A percentile compares a stretch with the other conserved stretches of the same genome.
Evolutionary conservation across 2,797 vertebrate species (phyloP).

Genomic region (Artibeus lituratus): DNA sequence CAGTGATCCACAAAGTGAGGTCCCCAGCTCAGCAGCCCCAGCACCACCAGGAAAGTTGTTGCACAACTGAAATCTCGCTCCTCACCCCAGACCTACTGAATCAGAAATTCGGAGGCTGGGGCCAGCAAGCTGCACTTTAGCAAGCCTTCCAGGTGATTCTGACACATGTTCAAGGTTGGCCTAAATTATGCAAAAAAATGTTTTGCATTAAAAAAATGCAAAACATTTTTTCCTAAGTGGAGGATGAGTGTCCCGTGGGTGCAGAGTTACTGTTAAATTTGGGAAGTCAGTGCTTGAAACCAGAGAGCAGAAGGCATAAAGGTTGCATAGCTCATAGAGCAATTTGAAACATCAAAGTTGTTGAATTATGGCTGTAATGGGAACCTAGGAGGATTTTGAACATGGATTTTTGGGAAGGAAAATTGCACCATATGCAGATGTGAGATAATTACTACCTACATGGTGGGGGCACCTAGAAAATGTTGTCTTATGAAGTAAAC

Average conservation of each 20-base stretch:
- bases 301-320: neutral
- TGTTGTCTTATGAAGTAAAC: neutral
- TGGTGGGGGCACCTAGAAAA: neutral
- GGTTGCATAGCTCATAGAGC: neutral
- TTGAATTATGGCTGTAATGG: neutral
- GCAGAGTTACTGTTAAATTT: neutral
- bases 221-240: neutral
- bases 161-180: neutral
- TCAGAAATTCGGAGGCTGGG: neutral
- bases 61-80: neutral
- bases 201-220: neutral
- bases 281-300: neutral
- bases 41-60: neutral
- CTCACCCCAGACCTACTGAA: neutral
- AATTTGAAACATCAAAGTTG: neutral
- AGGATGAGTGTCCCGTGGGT: neutral
- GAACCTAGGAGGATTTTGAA: neutral
- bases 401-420: conserved; percentile 13
- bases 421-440: neutral
- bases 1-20: neutral
- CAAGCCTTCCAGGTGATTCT: neutral
- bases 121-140: neutral
- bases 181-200: neutral
- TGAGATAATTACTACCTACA: neutral
- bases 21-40: neutral